Percentiles rank a stretch among this genome's conserved stretches.
Evolutionary conservation across 2,797 vertebrate species (phyloP).

Genomic region (Otolemur crassicaudatus): DNA sequence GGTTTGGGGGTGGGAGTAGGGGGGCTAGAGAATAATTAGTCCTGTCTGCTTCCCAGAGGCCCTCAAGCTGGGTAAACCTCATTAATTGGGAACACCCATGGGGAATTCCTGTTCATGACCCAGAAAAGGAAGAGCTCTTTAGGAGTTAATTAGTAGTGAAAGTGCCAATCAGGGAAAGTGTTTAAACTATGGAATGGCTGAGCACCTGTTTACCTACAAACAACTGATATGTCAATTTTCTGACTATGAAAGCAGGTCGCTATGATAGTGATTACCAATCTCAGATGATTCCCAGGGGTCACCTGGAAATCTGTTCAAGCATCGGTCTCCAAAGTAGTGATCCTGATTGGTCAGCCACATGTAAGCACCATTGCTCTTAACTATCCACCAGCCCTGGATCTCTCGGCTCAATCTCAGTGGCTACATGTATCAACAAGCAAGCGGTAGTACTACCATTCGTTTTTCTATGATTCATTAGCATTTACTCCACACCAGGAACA

Average conservation of each 20-base stretch:
- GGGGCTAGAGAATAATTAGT: conserved; percentile 72
- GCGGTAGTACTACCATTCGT: background rate
- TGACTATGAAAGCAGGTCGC: conserved; percentile 26
- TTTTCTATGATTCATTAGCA: conserved; percentile 18
- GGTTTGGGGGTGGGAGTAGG: background rate
- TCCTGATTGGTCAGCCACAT: background rate
- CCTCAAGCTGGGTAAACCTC: conserved; percentile 66
- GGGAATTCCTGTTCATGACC: conserved; percentile 75
- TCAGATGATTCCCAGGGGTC: background rate
- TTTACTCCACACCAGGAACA: background rate
- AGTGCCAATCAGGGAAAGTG: conserved; percentile 56
- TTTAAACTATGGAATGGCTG: conserved; percentile 70
- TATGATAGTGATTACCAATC: conserved; percentile 44
- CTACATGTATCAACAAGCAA: conserved; percentile 4
- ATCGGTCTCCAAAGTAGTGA: background rate
- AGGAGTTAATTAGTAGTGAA: conserved; percentile 79
- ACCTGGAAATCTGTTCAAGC: background rate
- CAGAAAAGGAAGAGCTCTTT: conserved; percentile 72
- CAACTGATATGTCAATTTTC: conserved; percentile 70
- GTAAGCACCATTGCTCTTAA: background rate
- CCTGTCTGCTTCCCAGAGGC: conserved; percentile 74
- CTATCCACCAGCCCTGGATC: background rate
- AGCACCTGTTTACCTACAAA: conserved; percentile 80
- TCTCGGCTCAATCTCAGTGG: background rate
- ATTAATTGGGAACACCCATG: conserved; percentile 76